Base-by-base conservation (phyloP, 2,113 vertebrate species). In the Heterotis niloticus region DNA sequence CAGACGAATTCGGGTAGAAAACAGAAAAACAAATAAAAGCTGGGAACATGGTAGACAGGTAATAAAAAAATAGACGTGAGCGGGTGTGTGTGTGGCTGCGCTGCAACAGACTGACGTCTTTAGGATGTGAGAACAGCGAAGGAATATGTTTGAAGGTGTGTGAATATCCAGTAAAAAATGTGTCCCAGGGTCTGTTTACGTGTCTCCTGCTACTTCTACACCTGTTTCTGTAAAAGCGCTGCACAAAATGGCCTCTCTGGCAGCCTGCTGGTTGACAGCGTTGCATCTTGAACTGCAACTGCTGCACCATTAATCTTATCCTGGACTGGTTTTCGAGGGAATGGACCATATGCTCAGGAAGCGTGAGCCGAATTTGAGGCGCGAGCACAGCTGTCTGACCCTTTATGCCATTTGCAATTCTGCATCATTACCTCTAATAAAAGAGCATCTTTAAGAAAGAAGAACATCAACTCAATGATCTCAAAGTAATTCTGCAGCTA, bases 391-490 rank as follows among this genome's bases (percentile, higher is more conserved):
- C 34, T 44, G 34, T 4, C 34, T 44, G 34, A 44, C 34, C 7
- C 34, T 44, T 44, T 44, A 44, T 44, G 7, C 34, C 67, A 1
- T 20, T 52, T 71, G n/a, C 17, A 9, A 17, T 23, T 54, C 69
- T 52, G n/a, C 2, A 44, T 62, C 1, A 62, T 13, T 13, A 54
- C n/a, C 44, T 51, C 28, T 34, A 54, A 72, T 5, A 17, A n/a
- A 72, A 72, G 20, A 72, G 69, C 51, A 20, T 72, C 20, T 72
- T 51, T 72, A 72, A 51, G 23, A 51, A 72, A n/a, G 54, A 51
- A 23, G 54, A n/a, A 70, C 34, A 28, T 70, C 52, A 72, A 52
- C 2, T 44, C 34, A 44, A 44, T 44, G 7, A 44, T 44, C 34
- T 44, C 34, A 44, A 44, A 4, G 7, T 44, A 7, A 44, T 7